These are phyloP conservation scores for Bombus difficillimus DNA, from an alignment of 1,140 invertebrate genomes.

Conservation along the genomic window DNA sequence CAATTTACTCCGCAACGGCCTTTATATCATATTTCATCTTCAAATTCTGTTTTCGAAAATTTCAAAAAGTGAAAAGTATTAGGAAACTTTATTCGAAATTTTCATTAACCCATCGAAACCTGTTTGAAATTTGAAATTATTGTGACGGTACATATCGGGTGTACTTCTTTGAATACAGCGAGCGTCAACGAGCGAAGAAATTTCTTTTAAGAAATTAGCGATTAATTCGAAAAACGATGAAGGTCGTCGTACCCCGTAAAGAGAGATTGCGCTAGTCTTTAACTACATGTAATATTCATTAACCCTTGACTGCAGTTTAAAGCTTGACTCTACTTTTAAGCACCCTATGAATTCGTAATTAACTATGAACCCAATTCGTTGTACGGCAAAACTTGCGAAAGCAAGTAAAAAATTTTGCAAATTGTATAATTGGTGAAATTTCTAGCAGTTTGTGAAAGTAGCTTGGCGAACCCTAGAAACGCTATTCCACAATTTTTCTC, in stretches of 20 bases:
- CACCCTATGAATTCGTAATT: background rate
- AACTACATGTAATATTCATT: background rate
- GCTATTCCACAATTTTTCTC: background rate
- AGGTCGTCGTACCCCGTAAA: background rate
- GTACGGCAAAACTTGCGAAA: background rate
- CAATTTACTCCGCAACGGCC: background rate
- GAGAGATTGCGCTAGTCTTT: background rate
- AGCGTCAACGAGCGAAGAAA: background rate
- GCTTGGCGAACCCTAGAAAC: background rate
- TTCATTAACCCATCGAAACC: background rate
- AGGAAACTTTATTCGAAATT: no score
- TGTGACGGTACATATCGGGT: no score
- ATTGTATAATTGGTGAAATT: background rate
- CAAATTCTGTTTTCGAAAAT: background rate
- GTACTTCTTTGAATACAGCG: no score
- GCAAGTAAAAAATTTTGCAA: background rate
- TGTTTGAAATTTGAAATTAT: no score
- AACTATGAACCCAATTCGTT: background rate
- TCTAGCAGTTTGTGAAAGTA: background rate
- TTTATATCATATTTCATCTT: background rate
- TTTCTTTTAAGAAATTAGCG: background rate
- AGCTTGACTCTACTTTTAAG: background rate
- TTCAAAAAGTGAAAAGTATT: background rate
- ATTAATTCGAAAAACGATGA: background rate
- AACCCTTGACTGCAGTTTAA: background rate